A percentile compares a stretch with the other conserved stretches of the same genome.
Conservation (phyloP, 2,797 vertebrate genomes). For the Hypotaenidia philippensis region DNA sequence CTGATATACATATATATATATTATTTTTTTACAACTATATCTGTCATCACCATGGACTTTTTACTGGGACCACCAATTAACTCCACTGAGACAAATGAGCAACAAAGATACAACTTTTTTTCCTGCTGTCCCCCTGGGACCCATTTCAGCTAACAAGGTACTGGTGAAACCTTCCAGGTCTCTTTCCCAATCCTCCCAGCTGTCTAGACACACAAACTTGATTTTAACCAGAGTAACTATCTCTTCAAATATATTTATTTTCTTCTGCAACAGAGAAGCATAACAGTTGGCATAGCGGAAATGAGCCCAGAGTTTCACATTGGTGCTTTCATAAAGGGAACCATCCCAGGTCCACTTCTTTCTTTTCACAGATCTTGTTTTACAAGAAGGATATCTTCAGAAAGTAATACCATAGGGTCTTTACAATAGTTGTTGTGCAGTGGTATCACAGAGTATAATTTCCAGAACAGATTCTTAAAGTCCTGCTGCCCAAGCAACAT, state of each 20-base stretch:
- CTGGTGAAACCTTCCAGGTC: neutral
- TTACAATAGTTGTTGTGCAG: neutral
- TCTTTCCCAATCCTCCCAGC: neutral
- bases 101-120: neutral
- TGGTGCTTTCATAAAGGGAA: neutral
- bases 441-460: neutral
- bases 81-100: neutral
- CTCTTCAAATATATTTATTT: conserved; percentile 28
- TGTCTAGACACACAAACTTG: neutral
- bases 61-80: neutral
- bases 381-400: neutral
- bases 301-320: neutral
- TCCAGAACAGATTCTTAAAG: neutral
- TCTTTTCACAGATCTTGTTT: neutral
- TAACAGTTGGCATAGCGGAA: neutral
- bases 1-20: no score
- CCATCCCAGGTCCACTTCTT: neutral
- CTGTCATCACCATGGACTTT: neutral
- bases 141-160: conserved; percentile 9
- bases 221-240: conserved; percentile 5
- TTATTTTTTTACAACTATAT: no score
- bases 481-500: neutral
- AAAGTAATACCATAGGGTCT: neutral
- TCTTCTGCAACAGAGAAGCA: neutral
- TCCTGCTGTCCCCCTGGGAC: neutral